Conservation (phyloP, 1,140 invertebrate genomes). For the Drosophila santomea region DNA sequence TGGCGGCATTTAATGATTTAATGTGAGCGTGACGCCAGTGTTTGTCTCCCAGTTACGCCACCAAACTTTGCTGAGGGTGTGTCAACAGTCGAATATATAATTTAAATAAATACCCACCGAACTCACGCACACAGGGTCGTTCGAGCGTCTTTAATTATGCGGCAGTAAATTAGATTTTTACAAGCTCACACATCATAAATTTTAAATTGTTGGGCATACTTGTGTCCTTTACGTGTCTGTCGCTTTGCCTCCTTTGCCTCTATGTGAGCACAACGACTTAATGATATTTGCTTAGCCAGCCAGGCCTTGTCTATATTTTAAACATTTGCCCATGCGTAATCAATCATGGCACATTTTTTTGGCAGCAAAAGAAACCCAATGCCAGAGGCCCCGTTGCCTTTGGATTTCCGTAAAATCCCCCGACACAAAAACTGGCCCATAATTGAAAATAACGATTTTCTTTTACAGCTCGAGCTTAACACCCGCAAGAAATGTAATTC, state of each 20-base stretch:
- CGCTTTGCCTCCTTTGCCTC: neutral
- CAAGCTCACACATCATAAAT: conserved; percentile 81
- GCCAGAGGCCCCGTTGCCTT: conserved; percentile 42
- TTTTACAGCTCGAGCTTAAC: conserved; percentile 44
- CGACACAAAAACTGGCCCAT: conserved; percentile 32
- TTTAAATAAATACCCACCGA: conserved; percentile 52
- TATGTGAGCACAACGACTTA: conserved; percentile 53
- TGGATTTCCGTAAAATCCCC: conserved; percentile 3
- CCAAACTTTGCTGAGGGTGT: conserved; percentile 38
- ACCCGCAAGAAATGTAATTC: conserved; percentile 82
- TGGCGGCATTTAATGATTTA: conserved; percentile 81
- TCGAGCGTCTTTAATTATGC: conserved; percentile 70
- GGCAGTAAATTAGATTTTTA: conserved; percentile 81
- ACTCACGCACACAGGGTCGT: conserved; percentile 19
- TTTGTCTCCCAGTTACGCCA: conserved; percentile 24
- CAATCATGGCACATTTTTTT: conserved; percentile 75
- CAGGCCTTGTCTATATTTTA: conserved; percentile 72
- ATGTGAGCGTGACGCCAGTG: conserved; percentile 60
- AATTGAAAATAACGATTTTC: conserved; percentile 82
- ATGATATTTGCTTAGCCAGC: conserved; percentile 67
- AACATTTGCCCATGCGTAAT: conserved; percentile 73
- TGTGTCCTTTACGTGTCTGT: conserved; percentile 21
- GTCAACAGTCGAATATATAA: conserved; percentile 55
- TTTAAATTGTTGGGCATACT: conserved; percentile 73
- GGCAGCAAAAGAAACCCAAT: conserved; percentile 61